Base-by-base conservation (phyloP, 2,113 vertebrate genomes). In the Cebidichthys violaceus region DNA sequence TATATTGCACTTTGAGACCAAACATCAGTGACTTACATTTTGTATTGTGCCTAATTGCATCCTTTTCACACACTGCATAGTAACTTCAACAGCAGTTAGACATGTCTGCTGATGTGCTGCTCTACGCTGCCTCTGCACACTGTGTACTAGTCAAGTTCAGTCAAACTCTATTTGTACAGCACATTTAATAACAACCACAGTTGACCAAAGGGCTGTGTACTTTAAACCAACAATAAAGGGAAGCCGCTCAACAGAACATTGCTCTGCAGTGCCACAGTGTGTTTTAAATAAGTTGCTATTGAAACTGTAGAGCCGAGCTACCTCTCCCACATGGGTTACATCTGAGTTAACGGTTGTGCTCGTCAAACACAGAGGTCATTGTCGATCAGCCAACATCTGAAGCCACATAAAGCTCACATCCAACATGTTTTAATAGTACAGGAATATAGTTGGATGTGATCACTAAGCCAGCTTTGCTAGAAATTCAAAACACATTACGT, bases 401-500 rank as follows among this genome's bases (percentile, higher is more conserved):
- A 74, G 47, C 22, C 80, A 65, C 39, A 72, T 59, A 31, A 29
- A n/a, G 33, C 6, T 13, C 20, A 71, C 39, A n/a, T 45, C 22
- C 37, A 73, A 9, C 47, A 31, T 60, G 29, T 62, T 77, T 41
- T 66, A 54, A 54, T 54, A 29, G 22, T 4, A 17, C 24, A 74
- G 39, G 57, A 85, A 81, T 79, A 72, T 7, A 75, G 33, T 69
- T 72, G 20, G n/a, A 55, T 79, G 39, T 66, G 59, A 24, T 78
- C 35, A 67, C 70, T 57, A 75, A 85, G 55, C 77, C 74, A 62
- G 55, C 68, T 67, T 83, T 64, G 39, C 67, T 55, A 50, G 52
- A 33, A 75, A 79, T 68, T 70, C 33, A 82, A 83, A 90, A 84
- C 77, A 88, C 14, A 78, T 84, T 74, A 50, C 14, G 29, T 6